A percentile compares a stretch with the other conserved stretches of the same genome.
Evolutionary conservation across 2,888 invertebrate genomes (phyloP).

Genomic region (Seira ritae): DNA sequence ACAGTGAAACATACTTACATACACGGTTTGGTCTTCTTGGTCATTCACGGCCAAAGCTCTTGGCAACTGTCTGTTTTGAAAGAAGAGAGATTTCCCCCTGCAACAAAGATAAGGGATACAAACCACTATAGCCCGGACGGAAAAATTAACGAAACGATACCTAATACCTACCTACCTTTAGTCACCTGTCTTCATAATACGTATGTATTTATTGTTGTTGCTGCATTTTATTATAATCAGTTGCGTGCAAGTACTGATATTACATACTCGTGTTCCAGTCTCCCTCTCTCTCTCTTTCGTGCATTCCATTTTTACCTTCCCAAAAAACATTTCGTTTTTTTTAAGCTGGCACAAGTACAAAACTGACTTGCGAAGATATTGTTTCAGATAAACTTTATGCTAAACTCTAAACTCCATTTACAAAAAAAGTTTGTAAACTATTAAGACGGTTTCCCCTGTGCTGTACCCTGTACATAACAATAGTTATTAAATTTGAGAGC

Average conservation of each 20-base stretch:
- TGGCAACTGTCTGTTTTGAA: slow-evolving; percentile 16
- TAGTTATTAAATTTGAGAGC: slow-evolving; percentile 10
- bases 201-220: slow-evolving; percentile 36
- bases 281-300: not conserved
- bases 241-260: slow-evolving; percentile 31
- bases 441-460: not conserved
- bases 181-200: slow-evolving; percentile 56
- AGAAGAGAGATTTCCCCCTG: slow-evolving; percentile 40
- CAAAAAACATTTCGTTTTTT: slow-evolving; percentile 1
- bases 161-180: too few relatives aligned
- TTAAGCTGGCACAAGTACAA: not conserved
- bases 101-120: not conserved
- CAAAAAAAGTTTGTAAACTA: not conserved
- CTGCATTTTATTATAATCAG: slow-evolving; percentile 38
- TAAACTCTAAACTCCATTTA: not conserved
- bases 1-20: too few relatives aligned
- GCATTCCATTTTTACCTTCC: slow-evolving; percentile 1
- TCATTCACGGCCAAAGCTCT: slow-evolving; percentile 1
- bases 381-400: not conserved
- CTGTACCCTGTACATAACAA: slow-evolving; percentile 8
- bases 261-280: not conserved
- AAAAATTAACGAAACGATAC: slow-evolving; percentile 23
- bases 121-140: not conserved
- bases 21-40: slow-evolving; percentile 7
- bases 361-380: not conserved